phyloP scores from a whole-genome alignment of 2,113 vertebrate species.

The Eira barbara region DNA sequence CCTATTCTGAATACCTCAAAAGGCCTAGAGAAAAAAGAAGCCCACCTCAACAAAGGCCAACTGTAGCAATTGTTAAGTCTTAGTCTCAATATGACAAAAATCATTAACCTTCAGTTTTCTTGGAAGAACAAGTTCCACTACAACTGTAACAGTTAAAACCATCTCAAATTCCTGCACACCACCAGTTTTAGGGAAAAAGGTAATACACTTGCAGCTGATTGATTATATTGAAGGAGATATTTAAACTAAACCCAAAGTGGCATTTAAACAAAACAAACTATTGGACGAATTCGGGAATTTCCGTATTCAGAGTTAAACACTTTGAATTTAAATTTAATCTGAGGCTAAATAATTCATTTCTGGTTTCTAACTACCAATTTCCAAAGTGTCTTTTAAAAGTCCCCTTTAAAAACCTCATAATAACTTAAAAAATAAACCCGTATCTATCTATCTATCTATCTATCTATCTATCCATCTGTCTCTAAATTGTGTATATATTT shows the following conservation, averaged over 20 bases:
- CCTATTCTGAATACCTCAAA: constrained; percentile 97
- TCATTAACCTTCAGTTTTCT: constrained; percentile 87
- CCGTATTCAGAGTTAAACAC: background rate
- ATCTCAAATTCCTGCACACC: constrained; percentile 63
- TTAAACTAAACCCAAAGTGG: constrained; percentile 14
- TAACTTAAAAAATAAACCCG: background rate
- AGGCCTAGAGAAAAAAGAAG: constrained; percentile 88
- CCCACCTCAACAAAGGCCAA: constrained; percentile 89
- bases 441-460: background rate
- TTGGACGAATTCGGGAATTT: background rate
- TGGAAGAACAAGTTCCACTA: constrained; percentile 73
- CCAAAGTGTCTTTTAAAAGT: background rate
- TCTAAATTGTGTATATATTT: background rate
- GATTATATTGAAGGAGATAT: background rate
- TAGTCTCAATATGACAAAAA: constrained; percentile 97
- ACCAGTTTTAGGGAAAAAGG: constrained; percentile 36
- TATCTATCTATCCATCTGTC: background rate
- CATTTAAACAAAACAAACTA: background rate
- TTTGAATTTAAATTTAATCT: constrained; percentile 38
- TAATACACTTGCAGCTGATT: constrained; percentile 35
- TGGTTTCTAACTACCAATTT: background rate
- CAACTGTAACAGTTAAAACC: constrained; percentile 74
- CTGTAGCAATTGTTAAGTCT: constrained; percentile 98
- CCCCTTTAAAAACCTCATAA: background rate
- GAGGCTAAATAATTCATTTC: background rate